Evolutionary conservation across 1,140 invertebrate species (phyloP), one percentile per base, ranked within the genome.

Genomic region (Bilobella aurantiaca): DNA sequence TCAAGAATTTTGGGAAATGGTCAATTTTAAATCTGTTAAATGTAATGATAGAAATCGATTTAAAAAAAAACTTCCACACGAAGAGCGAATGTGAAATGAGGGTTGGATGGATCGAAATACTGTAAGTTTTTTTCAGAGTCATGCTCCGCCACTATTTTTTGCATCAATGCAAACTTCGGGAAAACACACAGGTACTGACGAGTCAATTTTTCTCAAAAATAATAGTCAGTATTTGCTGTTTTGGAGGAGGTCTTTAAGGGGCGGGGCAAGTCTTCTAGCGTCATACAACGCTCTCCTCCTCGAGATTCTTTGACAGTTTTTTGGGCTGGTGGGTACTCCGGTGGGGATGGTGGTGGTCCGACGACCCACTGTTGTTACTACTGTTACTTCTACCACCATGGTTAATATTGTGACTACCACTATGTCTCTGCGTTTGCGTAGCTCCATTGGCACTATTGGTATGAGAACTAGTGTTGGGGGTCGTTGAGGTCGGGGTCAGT

Each of bases 241-340:
- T 53, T 16, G 49, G 21, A 53, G 49, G 21, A 53, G 12, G 49
- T 12, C 23, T 12, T 18, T 53, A 5, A 23, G 14, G 8, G 14
- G 49, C 5, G 25, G 5, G 12, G 49, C 23, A 23, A 53, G 5
- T 23, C 49, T 53, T 12, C 49, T 23, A 8, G 12, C 28, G 25
- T 71, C 67, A 73, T 62, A 73, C 71, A 32, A 73, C 71, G 64
- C 71, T 73, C 34, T 73, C 71, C 47, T 73, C 71, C 59, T 73
- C 71, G 5, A 73, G 60, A 63, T 65, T 70, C 53, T 73, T 73
- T n/a, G 71, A 73, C 28, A 73, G 68, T 64, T 73, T 73, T 57
- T 73, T 68, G 8, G 31, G 25, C 49, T 61, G 49, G 58, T 68
- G 59, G 12, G 25, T 14, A 42, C 34, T 62, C 3, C 49, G 49